phyloP scores from a whole-genome alignment of 2,888 invertebrate genomes.

The Drosophila formosana region DNA sequence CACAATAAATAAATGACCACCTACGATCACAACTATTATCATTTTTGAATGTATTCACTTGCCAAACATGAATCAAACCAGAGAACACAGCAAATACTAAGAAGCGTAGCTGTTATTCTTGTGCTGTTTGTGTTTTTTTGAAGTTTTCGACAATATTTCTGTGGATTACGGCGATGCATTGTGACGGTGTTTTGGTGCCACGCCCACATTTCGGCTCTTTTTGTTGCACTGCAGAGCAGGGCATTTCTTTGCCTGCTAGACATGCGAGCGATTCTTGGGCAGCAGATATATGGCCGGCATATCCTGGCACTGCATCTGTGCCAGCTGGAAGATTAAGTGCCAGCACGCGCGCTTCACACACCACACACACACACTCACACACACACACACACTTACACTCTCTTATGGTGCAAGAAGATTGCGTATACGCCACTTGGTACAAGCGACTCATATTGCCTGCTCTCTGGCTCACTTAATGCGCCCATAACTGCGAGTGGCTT shows the following conservation, averaged over 20 bases:
- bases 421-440: conserved; percentile 71
- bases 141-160: conserved; percentile 2
- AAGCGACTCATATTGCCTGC: conserved; percentile 29
- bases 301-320: conserved; percentile 76
- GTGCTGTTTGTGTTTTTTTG: background rate
- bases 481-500: conserved; percentile 55
- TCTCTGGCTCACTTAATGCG: conserved; percentile 52
- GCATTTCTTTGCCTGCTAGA: conserved; percentile 27
- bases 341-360: conserved; percentile 55
- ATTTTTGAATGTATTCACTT: background rate
- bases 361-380: conserved; percentile 19
- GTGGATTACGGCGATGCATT: background rate
- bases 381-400: conserved; percentile 13
- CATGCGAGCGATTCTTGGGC: conserved; percentile 30
- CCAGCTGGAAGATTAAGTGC: conserved; percentile 77
- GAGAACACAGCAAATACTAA: background rate
- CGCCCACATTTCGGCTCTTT: background rate
- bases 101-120: background rate
- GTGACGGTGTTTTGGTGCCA: background rate
- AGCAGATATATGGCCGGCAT: conserved; percentile 70
- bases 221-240: background rate
- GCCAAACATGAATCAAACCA: background rate
- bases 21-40: background rate
- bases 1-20: background rate
- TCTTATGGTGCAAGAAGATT: conserved; percentile 53